phyloP scores from a whole-genome alignment of 1,140 invertebrate species.

The Eulimnadia texana region DNA sequence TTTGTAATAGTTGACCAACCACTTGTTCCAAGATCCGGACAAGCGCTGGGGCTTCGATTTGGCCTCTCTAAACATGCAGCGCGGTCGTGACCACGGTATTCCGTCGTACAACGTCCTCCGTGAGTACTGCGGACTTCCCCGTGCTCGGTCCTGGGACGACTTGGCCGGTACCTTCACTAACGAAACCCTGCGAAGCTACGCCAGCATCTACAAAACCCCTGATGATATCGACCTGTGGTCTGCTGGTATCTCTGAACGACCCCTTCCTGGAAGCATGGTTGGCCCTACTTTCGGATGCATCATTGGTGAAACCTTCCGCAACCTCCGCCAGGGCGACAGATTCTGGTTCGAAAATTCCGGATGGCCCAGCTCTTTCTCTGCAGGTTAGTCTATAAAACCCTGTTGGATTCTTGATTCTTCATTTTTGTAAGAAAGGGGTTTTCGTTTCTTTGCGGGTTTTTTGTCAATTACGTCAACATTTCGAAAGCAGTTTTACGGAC shows the following conservation, averaged over 20 bases:
- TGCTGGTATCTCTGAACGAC: slow-evolving; percentile 33
- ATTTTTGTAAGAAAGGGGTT: background rate
- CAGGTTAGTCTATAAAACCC: slow-evolving; percentile 22
- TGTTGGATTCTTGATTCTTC: too few relatives aligned
- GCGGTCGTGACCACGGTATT: slow-evolving; percentile 41
- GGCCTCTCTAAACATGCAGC: slow-evolving; percentile 52
- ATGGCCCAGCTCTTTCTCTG: slow-evolving; percentile 25
- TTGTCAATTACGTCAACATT: background rate
- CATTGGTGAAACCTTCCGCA: slow-evolving; percentile 38
- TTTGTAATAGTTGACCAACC: slow-evolving; percentile 28
- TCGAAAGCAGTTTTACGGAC: too few relatives aligned
- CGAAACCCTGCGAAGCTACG: slow-evolving; percentile 23
- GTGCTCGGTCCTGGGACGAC: slow-evolving; percentile 20
- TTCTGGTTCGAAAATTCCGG: slow-evolving; percentile 41
- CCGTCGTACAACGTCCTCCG: slow-evolving; percentile 33
- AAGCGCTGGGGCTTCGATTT: slow-evolving; percentile 39
- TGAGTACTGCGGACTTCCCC: slow-evolving; percentile 31
- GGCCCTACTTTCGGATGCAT: slow-evolving; percentile 42
- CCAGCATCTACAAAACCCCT: slow-evolving; percentile 22
- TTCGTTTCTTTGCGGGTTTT: background rate
- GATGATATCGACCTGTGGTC: slow-evolving; percentile 35
- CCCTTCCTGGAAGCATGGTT: slow-evolving; percentile 30
- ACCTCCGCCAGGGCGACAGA: slow-evolving; percentile 38
- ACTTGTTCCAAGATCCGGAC: slow-evolving; percentile 29
- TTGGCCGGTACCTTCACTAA: slow-evolving; percentile 23